A percentile compares a stretch with the other conserved stretches of the same genome.
Evolutionary conservation across 2,113 vertebrate genomes (phyloP).

Genomic region (Carassius auratus): DNA sequence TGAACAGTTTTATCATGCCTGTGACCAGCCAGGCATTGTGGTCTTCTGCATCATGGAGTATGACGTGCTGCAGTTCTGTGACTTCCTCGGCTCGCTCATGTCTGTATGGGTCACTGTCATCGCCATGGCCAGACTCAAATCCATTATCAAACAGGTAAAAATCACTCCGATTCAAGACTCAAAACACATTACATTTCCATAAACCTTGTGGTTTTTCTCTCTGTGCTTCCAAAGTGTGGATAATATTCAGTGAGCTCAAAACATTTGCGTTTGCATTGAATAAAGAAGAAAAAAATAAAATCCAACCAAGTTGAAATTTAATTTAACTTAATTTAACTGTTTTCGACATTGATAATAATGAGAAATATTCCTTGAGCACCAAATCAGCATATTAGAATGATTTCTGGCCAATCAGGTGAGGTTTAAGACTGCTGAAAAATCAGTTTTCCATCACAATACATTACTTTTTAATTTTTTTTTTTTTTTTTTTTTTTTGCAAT

Average conservation of each 20-base stretch:
- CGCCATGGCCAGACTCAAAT: conserved; percentile 94
- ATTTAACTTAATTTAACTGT: not conserved
- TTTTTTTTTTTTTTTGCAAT: no score
- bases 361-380: no score
- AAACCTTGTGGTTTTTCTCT: not conserved
- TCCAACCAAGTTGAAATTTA: not conserved
- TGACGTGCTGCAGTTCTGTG: conserved; percentile 96
- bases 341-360: no score
- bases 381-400: no score
- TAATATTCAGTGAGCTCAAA: not conserved
- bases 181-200: not conserved
- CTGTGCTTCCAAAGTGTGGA: not conserved
- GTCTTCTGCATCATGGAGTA: conserved; percentile 99
- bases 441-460: no score
- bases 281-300: not conserved
- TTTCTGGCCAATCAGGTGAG: no score
- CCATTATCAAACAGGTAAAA: conserved; percentile 90
- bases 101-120: conserved; percentile 99
- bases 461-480: no score
- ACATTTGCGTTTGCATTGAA: not conserved
- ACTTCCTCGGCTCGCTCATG: conserved; percentile 98
- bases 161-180: conserved; percentile 18
- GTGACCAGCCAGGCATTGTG: conserved; percentile 96
- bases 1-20: conserved; percentile 93
- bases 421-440: no score